Base-by-base conservation (phyloP, 2,797 vertebrate species). In the Malacoraja senta region DNA sequence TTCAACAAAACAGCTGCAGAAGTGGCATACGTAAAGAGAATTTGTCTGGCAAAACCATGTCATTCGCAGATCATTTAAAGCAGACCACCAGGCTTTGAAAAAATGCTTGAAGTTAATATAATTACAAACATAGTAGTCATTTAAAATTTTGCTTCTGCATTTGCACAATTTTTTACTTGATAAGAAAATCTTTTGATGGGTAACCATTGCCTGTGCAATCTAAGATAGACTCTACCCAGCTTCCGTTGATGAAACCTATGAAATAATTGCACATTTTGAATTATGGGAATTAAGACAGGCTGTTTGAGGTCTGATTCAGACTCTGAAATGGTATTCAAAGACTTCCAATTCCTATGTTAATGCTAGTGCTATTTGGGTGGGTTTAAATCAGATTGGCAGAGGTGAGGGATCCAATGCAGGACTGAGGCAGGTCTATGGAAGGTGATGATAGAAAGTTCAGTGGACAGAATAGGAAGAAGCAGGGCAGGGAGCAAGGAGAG, bases 1-100 rank as follows among this genome's bases (percentile, higher is more conserved):
- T 72, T 32, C 68, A 72, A 53, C 65, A 68, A 68, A 88, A 91
- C 90, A 91, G 90, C 90, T 91, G 90, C 68, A 72, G 68, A 74
- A 38, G 68, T 74, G 68, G 24, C 35, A 65, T 44, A 8, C 53
- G 24, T 74, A 38, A 91, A 91, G 68, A 32, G 65, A 91, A 74
- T 74, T 21, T 35, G 84, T 88, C 63, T 91, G 90, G 68, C 68
- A 68, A 91, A 91, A 26, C 68, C 90, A 74, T 35, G 65, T 72
- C 65, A 91, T 91, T 91, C 90, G 44, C 35, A 74, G 44, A 53
- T 53, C 29, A 8, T 91, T 91, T 91, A 74, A 74, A 91, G 68
- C 35, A 91, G 71, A 53, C 74, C 68, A 72, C 12, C 9, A 44
- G 68, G 38, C 8, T 21, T 68, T 68, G 17, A 12, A 38, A 15